Conservation (phyloP, 2,797 vertebrate genomes). For the Balearica regulorum region DNA sequence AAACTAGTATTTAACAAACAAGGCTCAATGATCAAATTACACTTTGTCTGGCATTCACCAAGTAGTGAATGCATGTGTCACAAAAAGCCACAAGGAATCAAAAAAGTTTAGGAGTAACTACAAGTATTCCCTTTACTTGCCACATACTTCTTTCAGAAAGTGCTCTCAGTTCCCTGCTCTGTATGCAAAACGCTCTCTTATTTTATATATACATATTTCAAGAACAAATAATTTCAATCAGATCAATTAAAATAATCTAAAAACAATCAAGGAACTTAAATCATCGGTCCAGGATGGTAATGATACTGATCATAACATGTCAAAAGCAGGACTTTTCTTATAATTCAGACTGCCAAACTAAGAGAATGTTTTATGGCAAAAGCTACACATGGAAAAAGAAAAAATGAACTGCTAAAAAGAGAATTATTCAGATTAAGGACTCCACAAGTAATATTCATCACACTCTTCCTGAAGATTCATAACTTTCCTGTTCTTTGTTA, state of each 20-base stretch:
- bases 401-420: not conserved
- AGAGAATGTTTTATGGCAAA: not conserved
- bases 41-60: conserved; percentile 55
- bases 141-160: conserved; percentile 20
- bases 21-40: conserved; percentile 66
- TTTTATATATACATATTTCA: not conserved
- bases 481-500: not conserved
- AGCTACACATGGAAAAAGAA: not conserved
- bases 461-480: not conserved
- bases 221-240: not conserved
- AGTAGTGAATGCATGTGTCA: conserved; percentile 52
- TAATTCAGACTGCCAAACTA: not conserved
- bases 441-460: not conserved
- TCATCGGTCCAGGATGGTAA: not conserved
- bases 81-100: conserved; percentile 64
- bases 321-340: not conserved
- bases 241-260: not conserved
- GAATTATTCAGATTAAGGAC: not conserved
- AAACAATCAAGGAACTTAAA: not conserved
- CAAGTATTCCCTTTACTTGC: conserved; percentile 19
- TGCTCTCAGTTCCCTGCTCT: not conserved
- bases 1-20: conserved; percentile 72
- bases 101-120: conserved; percentile 14
- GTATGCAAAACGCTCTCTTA: not conserved
- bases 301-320: not conserved